A percentile compares a stretch with the other conserved stretches of the same genome.
These are phyloP conservation scores for Pocillopora verrucosa DNA, from an alignment of 64 coral and sea anemone species.

Conservation along the genomic window DNA sequence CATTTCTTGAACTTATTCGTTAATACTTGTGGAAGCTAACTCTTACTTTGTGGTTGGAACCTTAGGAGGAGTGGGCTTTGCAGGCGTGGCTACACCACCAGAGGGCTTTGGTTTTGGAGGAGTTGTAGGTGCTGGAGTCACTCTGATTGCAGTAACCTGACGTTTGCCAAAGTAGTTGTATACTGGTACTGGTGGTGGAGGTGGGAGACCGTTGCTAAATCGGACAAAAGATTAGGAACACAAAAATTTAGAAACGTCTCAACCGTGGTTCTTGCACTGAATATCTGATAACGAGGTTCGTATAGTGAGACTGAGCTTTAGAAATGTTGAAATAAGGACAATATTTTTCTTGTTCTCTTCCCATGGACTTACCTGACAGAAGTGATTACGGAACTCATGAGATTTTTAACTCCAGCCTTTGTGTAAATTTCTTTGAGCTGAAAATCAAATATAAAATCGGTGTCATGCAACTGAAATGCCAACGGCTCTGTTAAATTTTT, in stretches of 20 bases:
- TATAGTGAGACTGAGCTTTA: too few species aligned
- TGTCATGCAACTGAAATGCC: too few species aligned
- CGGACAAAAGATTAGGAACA: neutral
- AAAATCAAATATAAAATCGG: neutral
- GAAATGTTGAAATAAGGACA: neutral
- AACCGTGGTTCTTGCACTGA: too few species aligned
- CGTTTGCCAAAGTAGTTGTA: constrained; percentile 37
- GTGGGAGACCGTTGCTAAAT: constrained; percentile 27
- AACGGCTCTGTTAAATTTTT: neutral
- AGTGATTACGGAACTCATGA: neutral
- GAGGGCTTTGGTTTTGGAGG: constrained; percentile 23
- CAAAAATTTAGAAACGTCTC: neutral
- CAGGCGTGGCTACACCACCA: neutral
- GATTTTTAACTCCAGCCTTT: constrained; percentile 10
- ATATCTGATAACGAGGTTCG: too few species aligned
- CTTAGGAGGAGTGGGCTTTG: constrained; percentile 4
- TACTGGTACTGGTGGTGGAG: neutral
- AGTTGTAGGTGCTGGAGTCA: constrained; percentile 25
- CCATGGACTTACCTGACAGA: constrained; percentile 11
- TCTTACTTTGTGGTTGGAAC: constrained; percentile 44
- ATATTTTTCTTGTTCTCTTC: too few species aligned
- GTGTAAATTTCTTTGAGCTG: constrained; percentile 18
- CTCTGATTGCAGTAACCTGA: constrained; percentile 20
- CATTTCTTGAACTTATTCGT: too few species aligned
- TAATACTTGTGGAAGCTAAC: neutral